These are phyloP conservation scores for Manis javanica DNA, from an alignment of 2,797 vertebrate genomes.

Conservation along the genomic window DNA sequence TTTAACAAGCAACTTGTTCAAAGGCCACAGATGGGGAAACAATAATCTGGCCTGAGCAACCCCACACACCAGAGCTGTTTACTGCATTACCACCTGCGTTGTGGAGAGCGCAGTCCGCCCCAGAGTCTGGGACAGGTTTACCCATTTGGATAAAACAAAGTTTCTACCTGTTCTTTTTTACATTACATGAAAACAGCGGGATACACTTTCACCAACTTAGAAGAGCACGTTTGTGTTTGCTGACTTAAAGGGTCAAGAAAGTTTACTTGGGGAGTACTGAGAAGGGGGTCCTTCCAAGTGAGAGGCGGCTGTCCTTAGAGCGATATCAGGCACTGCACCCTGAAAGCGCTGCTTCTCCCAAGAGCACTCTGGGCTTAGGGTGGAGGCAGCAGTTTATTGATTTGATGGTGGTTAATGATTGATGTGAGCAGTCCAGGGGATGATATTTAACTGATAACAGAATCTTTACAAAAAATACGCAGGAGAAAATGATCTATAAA, in stretches of 20 bases:
- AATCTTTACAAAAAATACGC: background rate
- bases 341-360: background rate
- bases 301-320: background rate
- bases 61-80: background rate
- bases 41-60: background rate
- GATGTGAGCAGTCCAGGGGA: background rate
- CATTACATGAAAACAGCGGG: background rate
- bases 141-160: background rate
- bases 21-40: background rate
- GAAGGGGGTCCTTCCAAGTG: background rate
- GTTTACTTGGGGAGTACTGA: background rate
- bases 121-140: background rate
- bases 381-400: background rate
- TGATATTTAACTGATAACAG: background rate
- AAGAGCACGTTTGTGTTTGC: background rate
- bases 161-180: slow-evolving; percentile 5
- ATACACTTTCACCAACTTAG: slow-evolving; percentile 5
- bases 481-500: background rate
- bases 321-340: background rate
- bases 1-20: background rate
- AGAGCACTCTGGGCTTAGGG: background rate
- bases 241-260: background rate
- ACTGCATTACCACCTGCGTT: background rate
- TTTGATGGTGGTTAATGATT: slow-evolving; percentile 38
- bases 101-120: background rate